These are phyloP conservation scores for Cylloceria caligata DNA, from an alignment of 2,888 invertebrate species.

Conservation along the genomic window DNA sequence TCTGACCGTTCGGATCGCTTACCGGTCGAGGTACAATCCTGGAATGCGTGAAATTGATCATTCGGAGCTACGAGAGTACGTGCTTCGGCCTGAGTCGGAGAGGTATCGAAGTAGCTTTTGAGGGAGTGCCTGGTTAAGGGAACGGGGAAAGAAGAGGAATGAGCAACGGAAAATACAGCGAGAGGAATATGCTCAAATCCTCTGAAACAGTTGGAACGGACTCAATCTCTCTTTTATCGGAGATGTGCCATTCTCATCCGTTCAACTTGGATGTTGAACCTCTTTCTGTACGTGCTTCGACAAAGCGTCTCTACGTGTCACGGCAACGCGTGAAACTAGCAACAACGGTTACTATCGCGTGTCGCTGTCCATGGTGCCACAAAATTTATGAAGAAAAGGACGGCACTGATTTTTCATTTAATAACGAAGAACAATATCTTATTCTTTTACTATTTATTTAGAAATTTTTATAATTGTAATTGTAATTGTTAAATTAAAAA, in stretches of 20 bases:
- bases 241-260: background rate
- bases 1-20: constrained; percentile 16
- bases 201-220: constrained; percentile 20
- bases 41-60: constrained; percentile 63
- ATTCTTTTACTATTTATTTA: too few species aligned
- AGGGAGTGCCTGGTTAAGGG: constrained; percentile 5
- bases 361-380: background rate
- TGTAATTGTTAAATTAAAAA: too few species aligned
- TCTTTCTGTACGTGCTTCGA: background rate
- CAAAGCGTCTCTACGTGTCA: constrained; percentile 31
- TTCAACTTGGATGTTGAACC: background rate
- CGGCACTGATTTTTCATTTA: too few species aligned
- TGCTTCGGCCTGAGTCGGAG: constrained; percentile 23
- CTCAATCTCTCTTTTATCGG: constrained; percentile 25
- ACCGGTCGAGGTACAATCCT: constrained; percentile 6
- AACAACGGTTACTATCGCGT: background rate
- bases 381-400: too few species aligned
- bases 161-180: background rate
- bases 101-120: constrained; percentile 50
- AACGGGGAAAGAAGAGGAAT: constrained; percentile 11
- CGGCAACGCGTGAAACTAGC: constrained; percentile 12
- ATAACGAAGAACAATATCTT: too few species aligned
- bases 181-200: background rate
- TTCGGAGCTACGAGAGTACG: constrained; percentile 32
- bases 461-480: too few species aligned